Base-by-base conservation (phyloP, 2,888 invertebrate species). In the Papilio elwesi region DNA sequence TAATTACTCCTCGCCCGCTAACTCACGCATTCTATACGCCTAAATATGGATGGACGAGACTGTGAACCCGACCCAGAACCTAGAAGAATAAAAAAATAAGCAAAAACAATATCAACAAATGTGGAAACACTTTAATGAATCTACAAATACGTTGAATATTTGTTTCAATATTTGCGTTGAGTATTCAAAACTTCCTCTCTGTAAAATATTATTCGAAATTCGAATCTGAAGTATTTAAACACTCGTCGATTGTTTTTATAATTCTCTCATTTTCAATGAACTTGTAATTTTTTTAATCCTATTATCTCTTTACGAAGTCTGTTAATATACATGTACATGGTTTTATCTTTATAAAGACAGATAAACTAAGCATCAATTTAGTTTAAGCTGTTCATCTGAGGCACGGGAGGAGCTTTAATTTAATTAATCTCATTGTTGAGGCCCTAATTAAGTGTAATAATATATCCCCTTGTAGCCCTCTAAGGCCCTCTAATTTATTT, bases 81-180 rank as follows among this genome's bases (percentile, higher is more conserved):
- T n/a, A n/a, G n/a, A n/a, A n/a, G n/a, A n/a, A n/a, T n/a, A n/a
- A n/a, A 26, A 26, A 26, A 26, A 26, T 26, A 26, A 26, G 4
- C 26, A 26, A 26, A 26, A 2, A 26, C 1, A 26, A 26, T 26
- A 26, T 26, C 1, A 26, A 1, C 26, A 26, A 26, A 26, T 26
- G 26, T 26, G 26, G 26, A 1, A 26, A 26, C 26, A 26, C 4
- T 26, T 26, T 2, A 26, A 1, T 26, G 2, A 52, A 52, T 43
- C 38, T 5, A 38, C 43, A 16, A 15, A 13, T 12, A 7, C 8
- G 2, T 38, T 53, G 9, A 36, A n/a, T 67, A 15, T 67, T 43
- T 43, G 15, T 48, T 8, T n/a, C 66, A 53, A 67, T 67, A 53
- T 67, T 67, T 53, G 53, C 66, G 38, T 53, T 67, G 11, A 53